Evolutionary conservation across 2,113 vertebrate genomes (phyloP).

Genomic region (Zosterops lateralis): DNA sequence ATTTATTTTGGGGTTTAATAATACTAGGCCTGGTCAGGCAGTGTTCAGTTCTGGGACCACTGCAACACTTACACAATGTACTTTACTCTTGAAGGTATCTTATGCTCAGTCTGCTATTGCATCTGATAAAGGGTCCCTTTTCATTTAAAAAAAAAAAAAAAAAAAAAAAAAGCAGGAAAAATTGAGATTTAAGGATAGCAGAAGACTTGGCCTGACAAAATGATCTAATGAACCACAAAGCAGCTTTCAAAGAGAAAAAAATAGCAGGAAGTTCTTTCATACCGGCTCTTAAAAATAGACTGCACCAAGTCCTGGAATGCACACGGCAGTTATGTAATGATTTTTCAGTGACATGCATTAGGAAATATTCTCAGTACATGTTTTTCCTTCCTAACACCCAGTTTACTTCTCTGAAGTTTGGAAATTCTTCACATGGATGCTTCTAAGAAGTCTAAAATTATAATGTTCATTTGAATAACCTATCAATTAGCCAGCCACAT

Average conservation of each 20-base stretch:
- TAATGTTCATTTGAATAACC: slow-evolving; percentile 42
- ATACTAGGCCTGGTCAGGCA: not conserved
- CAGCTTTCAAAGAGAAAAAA: slow-evolving; percentile 52
- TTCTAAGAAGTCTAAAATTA: slow-evolving; percentile 50
- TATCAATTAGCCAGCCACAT: slow-evolving; percentile 56
- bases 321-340: slow-evolving; percentile 32
- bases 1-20: not conserved
- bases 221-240: slow-evolving; percentile 16
- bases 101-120: no score
- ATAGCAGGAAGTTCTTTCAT: slow-evolving; percentile 59
- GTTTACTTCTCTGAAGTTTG: slow-evolving; percentile 1
- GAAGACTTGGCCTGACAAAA: not conserved
- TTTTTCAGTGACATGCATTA: slow-evolving; percentile 35
- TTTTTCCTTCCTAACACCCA: slow-evolving; percentile 23
- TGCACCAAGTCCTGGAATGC: slow-evolving; percentile 55
- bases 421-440: slow-evolving; percentile 1
- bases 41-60: not conserved
- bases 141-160: not conserved
- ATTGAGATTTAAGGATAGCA: not conserved
- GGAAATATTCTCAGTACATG: slow-evolving; percentile 37
- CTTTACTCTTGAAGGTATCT: not conserved
- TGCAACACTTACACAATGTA: not conserved
- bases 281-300: slow-evolving; percentile 60
- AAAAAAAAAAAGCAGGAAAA: not conserved
- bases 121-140: not conserved